A percentile compares a stretch with the other conserved stretches of the same genome.
Evolutionary conservation across 2,888 invertebrate genomes (phyloP).

Genomic region (Himalopsyche japonica): DNA sequence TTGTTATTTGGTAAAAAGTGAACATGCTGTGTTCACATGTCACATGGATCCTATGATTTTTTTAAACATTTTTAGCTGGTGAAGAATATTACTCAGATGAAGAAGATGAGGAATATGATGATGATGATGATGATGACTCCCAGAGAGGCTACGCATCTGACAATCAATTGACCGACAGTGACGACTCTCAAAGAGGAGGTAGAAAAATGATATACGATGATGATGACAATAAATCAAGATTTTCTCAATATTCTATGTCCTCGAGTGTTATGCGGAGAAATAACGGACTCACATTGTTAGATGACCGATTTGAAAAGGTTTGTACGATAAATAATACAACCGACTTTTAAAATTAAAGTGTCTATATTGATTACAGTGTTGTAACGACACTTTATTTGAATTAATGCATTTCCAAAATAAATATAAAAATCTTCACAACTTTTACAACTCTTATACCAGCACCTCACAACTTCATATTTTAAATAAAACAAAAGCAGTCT

Average conservation of each 20-base stretch:
- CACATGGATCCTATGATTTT: too few species aligned
- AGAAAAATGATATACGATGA: slow-evolving; percentile 49
- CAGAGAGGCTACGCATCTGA: slow-evolving; percentile 55
- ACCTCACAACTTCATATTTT: too few species aligned
- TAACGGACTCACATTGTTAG: slow-evolving; percentile 78
- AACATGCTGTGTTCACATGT: too few species aligned
- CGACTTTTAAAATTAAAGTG: background rate
- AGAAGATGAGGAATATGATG: slow-evolving; percentile 53
- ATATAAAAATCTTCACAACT: too few species aligned
- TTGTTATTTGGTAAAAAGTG: too few species aligned
- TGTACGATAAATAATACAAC: background rate
- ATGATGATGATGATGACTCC: slow-evolving; percentile 54
- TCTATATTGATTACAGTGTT: too few species aligned
- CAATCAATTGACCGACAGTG: slow-evolving; percentile 31
- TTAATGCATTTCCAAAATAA: too few species aligned
- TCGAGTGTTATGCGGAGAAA: slow-evolving; percentile 88
- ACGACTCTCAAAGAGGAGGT: slow-evolving; percentile 42
- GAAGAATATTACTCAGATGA: slow-evolving; percentile 46
- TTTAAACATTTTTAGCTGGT: background rate
- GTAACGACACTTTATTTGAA: too few species aligned
- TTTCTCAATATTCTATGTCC: slow-evolving; percentile 92
- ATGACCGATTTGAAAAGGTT: slow-evolving; percentile 87
- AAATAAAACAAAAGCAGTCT: too few species aligned
- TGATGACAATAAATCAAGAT: slow-evolving; percentile 83
- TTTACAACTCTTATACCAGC: too few species aligned